These are phyloP conservation scores for Thera britannica DNA, from an alignment of 2,888 invertebrate genomes.

Conservation along the genomic window DNA sequence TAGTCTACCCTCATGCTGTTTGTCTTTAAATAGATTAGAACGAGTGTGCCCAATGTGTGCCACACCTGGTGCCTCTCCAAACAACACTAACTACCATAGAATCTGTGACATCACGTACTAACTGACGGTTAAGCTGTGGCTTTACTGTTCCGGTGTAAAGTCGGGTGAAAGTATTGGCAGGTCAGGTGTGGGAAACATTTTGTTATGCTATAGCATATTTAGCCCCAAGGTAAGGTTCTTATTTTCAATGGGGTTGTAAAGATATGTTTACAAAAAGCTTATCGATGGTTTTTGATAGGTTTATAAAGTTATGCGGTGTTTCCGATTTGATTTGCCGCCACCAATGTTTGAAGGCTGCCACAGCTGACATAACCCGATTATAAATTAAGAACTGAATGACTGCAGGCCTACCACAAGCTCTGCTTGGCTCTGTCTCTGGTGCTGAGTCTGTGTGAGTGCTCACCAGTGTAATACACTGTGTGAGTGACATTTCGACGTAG, in stretches of 20 bases:
- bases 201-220: constrained; percentile 5
- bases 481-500: no score
- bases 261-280: constrained; percentile 5
- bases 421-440: no score
- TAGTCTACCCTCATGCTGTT: constrained; percentile 48
- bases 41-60: constrained; percentile 60
- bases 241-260: constrained; percentile 12
- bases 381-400: no score
- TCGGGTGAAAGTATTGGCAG: constrained; percentile 34
- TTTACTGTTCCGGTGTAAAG: constrained; percentile 26
- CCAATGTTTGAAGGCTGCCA: no score
- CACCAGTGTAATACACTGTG: no score
- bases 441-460: no score
- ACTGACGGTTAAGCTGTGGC: constrained; percentile 12
- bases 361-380: no score
- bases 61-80: constrained; percentile 60
- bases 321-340: neutral
- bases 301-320: neutral
- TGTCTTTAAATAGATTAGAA: constrained; percentile 76
- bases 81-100: constrained; percentile 20
- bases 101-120: neutral
- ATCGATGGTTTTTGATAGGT: neutral
- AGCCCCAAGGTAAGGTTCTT: constrained; percentile 1
- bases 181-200: constrained; percentile 23
- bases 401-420: no score